A percentile compares a stretch with the other conserved stretches of the same genome.
phyloP scores from a whole-genome alignment of 2,888 invertebrate genomes.

The Lacanobia oleracea region DNA sequence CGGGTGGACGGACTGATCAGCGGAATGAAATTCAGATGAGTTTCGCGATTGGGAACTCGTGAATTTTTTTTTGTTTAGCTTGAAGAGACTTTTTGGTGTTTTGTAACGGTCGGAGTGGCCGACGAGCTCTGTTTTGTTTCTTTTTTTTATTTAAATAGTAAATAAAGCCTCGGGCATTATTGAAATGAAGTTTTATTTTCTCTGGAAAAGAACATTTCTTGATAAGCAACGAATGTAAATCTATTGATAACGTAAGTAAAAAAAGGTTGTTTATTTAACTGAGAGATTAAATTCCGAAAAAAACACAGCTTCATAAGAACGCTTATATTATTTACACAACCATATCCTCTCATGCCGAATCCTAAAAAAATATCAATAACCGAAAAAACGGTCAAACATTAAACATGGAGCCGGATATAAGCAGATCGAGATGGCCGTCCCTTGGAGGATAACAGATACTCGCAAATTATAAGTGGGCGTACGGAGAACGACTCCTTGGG shows the following conservation, averaged over 20 bases:
- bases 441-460: constrained; percentile 79
- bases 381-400: constrained; percentile 71
- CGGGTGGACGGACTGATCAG: constrained; percentile 73
- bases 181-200: constrained; percentile 35
- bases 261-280: constrained; percentile 36
- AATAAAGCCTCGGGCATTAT: constrained; percentile 39
- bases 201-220: constrained; percentile 21
- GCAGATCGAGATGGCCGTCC: constrained; percentile 72
- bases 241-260: constrained; percentile 28
- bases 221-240: constrained; percentile 17
- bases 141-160: constrained; percentile 55
- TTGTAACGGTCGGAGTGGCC: constrained; percentile 45
- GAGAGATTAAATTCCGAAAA: constrained; percentile 36
- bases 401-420: constrained; percentile 75
- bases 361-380: constrained; percentile 76
- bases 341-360: constrained; percentile 59
- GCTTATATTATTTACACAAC: constrained; percentile 57
- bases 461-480: constrained; percentile 86
- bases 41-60: constrained; percentile 73
- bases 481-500: constrained; percentile 85
- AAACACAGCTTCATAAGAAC: constrained; percentile 36
- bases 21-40: constrained; percentile 77
- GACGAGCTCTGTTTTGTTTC: constrained; percentile 52
- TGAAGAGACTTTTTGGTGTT: constrained; percentile 63
- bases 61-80: constrained; percentile 63